Base-by-base conservation (phyloP, 1,140 invertebrate genomes). In the Akabosia matsudoensis region DNA sequence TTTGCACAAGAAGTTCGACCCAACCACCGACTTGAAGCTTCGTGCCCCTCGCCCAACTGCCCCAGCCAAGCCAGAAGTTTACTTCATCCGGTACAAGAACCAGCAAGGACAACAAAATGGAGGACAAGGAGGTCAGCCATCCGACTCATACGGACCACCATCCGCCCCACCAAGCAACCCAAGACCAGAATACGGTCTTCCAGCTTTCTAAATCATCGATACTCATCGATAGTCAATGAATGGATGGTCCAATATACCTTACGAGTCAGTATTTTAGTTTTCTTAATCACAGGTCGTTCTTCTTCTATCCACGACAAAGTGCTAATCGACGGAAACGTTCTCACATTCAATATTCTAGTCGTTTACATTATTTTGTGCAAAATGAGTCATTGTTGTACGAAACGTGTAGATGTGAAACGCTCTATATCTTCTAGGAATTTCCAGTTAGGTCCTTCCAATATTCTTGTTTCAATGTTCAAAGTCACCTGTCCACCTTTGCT, bases 71-170 rank as follows among this genome's bases (percentile, higher is more conserved):
- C 54, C 54, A 56, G 54, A 56, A 56, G 54, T 67, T 28, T 67
- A 67, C 22, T 67, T 67, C 30, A 67, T 67, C 61, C 22, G 61
- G 2, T 67, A 67, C 28, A 67, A 67, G 28, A 67, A 67, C 28
- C 24, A 67, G n/a, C 26, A 31, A 30, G 26, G 31, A 31, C 24
- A 67, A 30, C 61, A 67, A 22, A 13, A n/a, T 31, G 61, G 61
- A 30, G 26, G 26, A 30, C 61, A 28, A 10, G 7, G 1, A 10
- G 26, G 31, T 30, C 61, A 67, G 30, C 24, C 24, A 2, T 3
- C 3, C 7, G 54, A 14, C 54, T 22, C 13, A 22, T 61, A 61
- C 24, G 54, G 54, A 10, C 14, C 54, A 7, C 54, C 54, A 24
- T 22, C 37, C 7, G 7, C 37, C 18, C 37, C 37, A 45, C 37